Base-by-base conservation (phyloP, 1,140 invertebrate species). In the Drosophila elegans region DNA sequence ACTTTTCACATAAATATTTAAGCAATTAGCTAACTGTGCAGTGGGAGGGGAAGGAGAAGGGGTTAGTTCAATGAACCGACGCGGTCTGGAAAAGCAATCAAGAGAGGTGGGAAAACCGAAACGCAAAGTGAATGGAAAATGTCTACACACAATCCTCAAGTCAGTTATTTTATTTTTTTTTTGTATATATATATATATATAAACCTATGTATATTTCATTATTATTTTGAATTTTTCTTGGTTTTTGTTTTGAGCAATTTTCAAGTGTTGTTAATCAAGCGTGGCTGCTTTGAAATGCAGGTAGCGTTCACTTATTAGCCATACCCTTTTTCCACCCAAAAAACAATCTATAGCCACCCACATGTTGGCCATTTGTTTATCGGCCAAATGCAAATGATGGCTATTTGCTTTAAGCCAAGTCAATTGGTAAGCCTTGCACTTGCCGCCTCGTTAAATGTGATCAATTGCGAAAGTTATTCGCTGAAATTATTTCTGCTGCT, bases 61-160 rank as follows among this genome's bases (percentile, higher is more conserved):
- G 67, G 67, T 71, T 71, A 53, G 82, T 78, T 86, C 83, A 86
- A 76, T 69, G 83, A 86, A 86, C 83, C 68, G 51, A 49, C 29
- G 38, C 59, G 48, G 21, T 64, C 53, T 86, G 83, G 79, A 88
- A 86, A 86, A 88, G 62, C 83, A 86, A 88, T 86, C 83, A 86
- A 72, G 66, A 61, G 78, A 51, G 75, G 60, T 69, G 83, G 84
- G 76, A 88, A 86, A 86, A 83, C 75, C 75, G 71, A 88, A 86
- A 86, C 83, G 79, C 84, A 86, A 86, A 86, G 83, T 86, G 83
- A 86, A 86, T 88, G 83, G 83, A 86, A 86, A 86, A 89, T 88
- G 84, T 90, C 84, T 88, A 75, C 85, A 88, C 85, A 88, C 72
- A 88, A 61, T 86, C 48, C 68, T 21, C 61, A 32, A 52, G 61